Conservation (phyloP, 2,888 invertebrate species). For the Torymus aiolomorphi region DNA sequence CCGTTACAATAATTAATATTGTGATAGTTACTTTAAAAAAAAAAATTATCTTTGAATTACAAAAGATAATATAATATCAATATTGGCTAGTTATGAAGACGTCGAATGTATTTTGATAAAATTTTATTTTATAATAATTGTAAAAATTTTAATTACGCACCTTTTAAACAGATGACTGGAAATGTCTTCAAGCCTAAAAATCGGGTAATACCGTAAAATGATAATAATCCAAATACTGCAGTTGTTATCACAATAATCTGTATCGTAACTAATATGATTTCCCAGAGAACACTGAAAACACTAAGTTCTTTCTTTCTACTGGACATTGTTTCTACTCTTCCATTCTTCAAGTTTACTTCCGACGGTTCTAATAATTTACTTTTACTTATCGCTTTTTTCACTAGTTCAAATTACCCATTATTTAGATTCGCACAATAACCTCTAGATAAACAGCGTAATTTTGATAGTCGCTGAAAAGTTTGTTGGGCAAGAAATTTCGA, state of each 20-base stretch:
- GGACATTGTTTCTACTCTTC: background rate
- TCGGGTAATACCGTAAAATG: constrained; percentile 62
- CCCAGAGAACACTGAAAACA: constrained; percentile 47
- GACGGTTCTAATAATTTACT: background rate
- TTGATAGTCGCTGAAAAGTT: constrained; percentile 23
- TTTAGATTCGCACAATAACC: constrained; percentile 33
- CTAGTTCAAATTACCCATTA: constrained; percentile 22
- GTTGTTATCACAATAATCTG: constrained; percentile 62
- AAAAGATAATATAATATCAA: background rate
- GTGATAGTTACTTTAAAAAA: no score
- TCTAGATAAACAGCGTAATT: constrained; percentile 20
- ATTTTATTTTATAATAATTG: background rate
- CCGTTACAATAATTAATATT: no score
- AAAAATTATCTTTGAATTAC: background rate
- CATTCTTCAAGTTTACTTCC: constrained; percentile 2
- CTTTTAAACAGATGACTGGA: constrained; percentile 61
- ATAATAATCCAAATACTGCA: constrained; percentile 58
- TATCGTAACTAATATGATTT: constrained; percentile 57
- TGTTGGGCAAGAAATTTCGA: constrained; percentile 15
- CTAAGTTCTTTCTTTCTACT: background rate
- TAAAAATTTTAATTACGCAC: constrained; percentile 53
- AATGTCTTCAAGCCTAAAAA: constrained; percentile 58
- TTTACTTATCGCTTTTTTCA: constrained; percentile 9
- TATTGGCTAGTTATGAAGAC: background rate
- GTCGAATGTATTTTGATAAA: background rate